Base-by-base conservation (phyloP, 2,888 invertebrate genomes). In the Siphlonurus alternatus region DNA sequence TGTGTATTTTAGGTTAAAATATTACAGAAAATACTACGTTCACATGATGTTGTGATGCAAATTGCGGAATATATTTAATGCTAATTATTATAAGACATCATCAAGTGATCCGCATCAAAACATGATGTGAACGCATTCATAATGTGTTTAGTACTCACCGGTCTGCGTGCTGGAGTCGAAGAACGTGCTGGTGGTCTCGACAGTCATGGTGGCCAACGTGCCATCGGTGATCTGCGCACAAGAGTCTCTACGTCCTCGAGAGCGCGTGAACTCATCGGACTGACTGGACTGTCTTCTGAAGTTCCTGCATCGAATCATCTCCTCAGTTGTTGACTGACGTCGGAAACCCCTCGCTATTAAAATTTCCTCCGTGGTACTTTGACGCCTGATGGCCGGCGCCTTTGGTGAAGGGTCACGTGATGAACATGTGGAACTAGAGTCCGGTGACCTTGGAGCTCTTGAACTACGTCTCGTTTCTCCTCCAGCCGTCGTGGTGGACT, bases 121-220 rank as follows among this genome's bases (percentile, higher is more conserved):
- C n/a, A n/a, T n/a, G n/a, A n/a, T n/a, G n/a, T n/a, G n/a, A n/a
- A n/a, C n/a, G n/a, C n/a, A n/a, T n/a, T n/a, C n/a, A n/a, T n/a
- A n/a, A n/a, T n/a, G n/a, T n/a, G n/a, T 38, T 10, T 38, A 10
- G 38, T 38, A 38, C 88, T 86, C 73, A 92, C 93, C 93, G 74
- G 93, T 93, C 78, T 93, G 93, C 24, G 93, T 93, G 75, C 92
- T 91, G 69, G 90, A 91, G 77, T 93, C 93, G 74, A 92, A 93
- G 76, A 92, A 91, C 0, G 92, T 92, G 76, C 91, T 91, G 2
- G 92, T 90, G 2, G 93, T 93, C 76, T 93, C 93, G 24, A 93
- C 91, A 0, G 92, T 92, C 93, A 93, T 93, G 53, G 92, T 89
- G 25, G 89, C 91, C 68, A 93, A 86, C 24, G 93, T 93, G 19